Base-by-base conservation (phyloP, 2,888 invertebrate species). In the Abrostola triplasia region DNA sequence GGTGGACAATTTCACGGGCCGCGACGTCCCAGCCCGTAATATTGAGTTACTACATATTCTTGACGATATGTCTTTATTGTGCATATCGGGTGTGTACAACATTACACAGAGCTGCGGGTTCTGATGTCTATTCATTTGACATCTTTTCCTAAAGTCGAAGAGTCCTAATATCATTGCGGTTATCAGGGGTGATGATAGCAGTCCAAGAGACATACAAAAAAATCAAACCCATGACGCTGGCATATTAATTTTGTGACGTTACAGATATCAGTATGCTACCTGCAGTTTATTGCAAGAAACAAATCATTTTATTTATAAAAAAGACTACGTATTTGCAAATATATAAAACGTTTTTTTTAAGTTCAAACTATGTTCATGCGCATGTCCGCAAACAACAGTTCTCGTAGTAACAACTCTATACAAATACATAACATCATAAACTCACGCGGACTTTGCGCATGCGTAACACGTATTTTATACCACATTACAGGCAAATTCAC, bases 1-100 rank as follows among this genome's bases (percentile, higher is more conserved):
- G 38, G 37, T 36, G 54, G 61, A 76, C 69, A 73, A 79, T 81
- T 79, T 79, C 79, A 79, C 67, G 81, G 54, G 8, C 67, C 59
- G 59, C 61, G 65, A 56, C 77, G 67, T 70, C 79, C 77, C 64
- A 47, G 52, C 47, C 59, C 35, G 63, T 70, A 79, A 81, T 76
- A 52, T 59, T 58, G 52, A 61, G 58, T 81, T 76, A 47, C 77
- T 65, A 70, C 81, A 79, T 69, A 57, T 67, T 75, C 65, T 66
- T 64, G 49, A 71, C 61, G 64, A 67, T 71, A 69, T 59, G 57
- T 36, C 59, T 76, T 62, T 72, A 68, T 65, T 79, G 63, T 75
- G 52, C n/a, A 36, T 11, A 36, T 41, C 13, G 44, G 47, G 7
- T 35, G 55, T 7, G 9, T 5, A 12, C 0, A 5, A 36, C 42